A percentile compares a stretch with the other conserved stretches of the same genome.
These are phyloP conservation scores for Ctenoplectra terminalis DNA, from an alignment of 1,140 invertebrate species.

Conservation along the genomic window DNA sequence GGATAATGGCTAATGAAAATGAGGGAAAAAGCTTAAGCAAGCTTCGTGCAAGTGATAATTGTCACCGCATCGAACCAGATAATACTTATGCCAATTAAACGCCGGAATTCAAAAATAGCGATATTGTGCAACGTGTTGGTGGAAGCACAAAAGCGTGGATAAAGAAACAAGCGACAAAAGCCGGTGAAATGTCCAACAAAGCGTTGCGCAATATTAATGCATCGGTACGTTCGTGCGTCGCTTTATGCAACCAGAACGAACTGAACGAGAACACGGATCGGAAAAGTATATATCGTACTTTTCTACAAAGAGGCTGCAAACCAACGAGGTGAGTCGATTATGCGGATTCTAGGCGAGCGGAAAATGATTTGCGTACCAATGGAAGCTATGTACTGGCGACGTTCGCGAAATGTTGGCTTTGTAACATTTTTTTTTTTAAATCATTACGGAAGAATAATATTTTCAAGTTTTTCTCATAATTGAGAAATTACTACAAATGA, in stretches of 20 bases:
- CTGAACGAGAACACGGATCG: background rate
- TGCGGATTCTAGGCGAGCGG: background rate
- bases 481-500: too few relatives aligned
- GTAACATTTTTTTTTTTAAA: too few relatives aligned
- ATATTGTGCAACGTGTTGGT: background rate
- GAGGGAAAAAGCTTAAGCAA: too few relatives aligned
- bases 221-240: background rate
- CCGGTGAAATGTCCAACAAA: background rate
- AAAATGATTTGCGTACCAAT: background rate
- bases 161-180: background rate
- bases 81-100: background rate
- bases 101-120: background rate
- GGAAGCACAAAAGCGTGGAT: background rate
- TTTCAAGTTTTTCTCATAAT: too few relatives aligned
- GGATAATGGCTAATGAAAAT: too few relatives aligned
- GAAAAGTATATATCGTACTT: background rate
- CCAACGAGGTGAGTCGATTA: background rate
- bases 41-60: too few relatives aligned
- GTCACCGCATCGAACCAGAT: background rate
- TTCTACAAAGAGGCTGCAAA: background rate
- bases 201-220: conserved; percentile 7
- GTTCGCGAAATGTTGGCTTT: background rate
- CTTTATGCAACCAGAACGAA: conserved; percentile 7
- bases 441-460: too few relatives aligned
- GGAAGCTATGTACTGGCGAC: background rate